These are phyloP conservation scores for Eciton burchellii DNA, from an alignment of 1,140 invertebrate genomes.

Conservation along the genomic window DNA sequence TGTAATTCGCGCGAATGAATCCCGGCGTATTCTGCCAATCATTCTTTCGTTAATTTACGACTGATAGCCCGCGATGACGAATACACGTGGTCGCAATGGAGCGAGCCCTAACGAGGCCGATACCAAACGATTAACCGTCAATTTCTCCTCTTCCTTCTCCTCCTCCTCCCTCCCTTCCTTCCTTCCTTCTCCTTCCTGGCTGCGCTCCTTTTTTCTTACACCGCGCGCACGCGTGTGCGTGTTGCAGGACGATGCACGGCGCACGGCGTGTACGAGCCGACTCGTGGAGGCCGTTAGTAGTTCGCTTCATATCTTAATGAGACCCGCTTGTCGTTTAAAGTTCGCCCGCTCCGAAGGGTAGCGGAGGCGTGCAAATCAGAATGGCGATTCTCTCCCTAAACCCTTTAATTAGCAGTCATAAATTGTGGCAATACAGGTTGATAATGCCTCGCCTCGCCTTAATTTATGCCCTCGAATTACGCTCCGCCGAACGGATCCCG, in stretches of 20 bases:
- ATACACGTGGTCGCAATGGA: background rate
- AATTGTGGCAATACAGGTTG: constrained; percentile 81
- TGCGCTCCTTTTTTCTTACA: too few species aligned
- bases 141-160: background rate
- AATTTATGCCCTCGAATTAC: constrained; percentile 76
- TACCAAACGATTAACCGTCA: constrained; percentile 20
- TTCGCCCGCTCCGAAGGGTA: constrained; percentile 74
- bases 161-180: too few species aligned
- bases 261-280: constrained; percentile 31
- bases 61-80: constrained; percentile 13
- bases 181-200: too few species aligned
- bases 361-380: constrained; percentile 78
- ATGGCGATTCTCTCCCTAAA: constrained; percentile 79
- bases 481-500: constrained; percentile 49
- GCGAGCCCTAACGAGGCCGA: background rate
- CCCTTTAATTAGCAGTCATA: constrained; percentile 82
- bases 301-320: constrained; percentile 82
- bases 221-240: background rate
- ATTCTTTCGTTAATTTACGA: constrained; percentile 49
- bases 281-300: constrained; percentile 58
- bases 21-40: constrained; percentile 37
- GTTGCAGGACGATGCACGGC: background rate
- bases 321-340: constrained; percentile 81
- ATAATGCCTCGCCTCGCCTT: constrained; percentile 80
- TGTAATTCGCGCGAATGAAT: constrained; percentile 32